Conservation (phyloP, 2,888 invertebrate species). For the Pandemis heparana region DNA sequence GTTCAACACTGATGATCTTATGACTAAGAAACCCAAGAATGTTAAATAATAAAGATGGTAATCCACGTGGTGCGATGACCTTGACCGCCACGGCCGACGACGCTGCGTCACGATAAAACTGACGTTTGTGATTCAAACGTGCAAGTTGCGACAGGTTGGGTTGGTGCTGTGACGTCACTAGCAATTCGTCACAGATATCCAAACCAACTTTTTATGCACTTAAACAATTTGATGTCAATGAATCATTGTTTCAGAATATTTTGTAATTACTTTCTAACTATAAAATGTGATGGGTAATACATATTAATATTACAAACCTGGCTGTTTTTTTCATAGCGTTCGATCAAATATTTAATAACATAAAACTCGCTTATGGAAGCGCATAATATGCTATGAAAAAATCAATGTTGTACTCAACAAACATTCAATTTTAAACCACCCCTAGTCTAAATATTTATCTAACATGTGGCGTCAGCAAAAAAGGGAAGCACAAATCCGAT, state of each 20-base stretch:
- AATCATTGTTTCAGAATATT: too few relatives aligned
- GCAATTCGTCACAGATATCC: neutral
- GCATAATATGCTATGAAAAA: too few relatives aligned
- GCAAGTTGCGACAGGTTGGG: neutral
- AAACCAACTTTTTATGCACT: too few relatives aligned
- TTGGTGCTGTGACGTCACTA: neutral
- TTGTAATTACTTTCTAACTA: too few relatives aligned
- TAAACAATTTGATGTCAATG: too few relatives aligned
- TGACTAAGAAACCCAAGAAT: neutral
- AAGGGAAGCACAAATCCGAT: constrained; percentile 17
- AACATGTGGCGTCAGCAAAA: constrained; percentile 3
- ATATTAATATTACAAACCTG: too few relatives aligned
- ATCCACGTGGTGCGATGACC: neutral
- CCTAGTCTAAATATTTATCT: constrained; percentile 5
- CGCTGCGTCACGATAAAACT: neutral
- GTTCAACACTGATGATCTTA: neutral
- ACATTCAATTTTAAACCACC: too few relatives aligned
- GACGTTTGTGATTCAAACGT: constrained; percentile 3
- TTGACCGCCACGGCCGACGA: neutral
- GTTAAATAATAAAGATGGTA: neutral
- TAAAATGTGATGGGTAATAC: too few relatives aligned
- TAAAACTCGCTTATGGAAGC: too few relatives aligned
- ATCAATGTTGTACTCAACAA: too few relatives aligned
- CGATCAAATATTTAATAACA: too few relatives aligned
- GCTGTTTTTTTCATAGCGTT: too few relatives aligned